phyloP scores from a whole-genome alignment of 2,113 vertebrate genomes.

The Neogale vison region DNA sequence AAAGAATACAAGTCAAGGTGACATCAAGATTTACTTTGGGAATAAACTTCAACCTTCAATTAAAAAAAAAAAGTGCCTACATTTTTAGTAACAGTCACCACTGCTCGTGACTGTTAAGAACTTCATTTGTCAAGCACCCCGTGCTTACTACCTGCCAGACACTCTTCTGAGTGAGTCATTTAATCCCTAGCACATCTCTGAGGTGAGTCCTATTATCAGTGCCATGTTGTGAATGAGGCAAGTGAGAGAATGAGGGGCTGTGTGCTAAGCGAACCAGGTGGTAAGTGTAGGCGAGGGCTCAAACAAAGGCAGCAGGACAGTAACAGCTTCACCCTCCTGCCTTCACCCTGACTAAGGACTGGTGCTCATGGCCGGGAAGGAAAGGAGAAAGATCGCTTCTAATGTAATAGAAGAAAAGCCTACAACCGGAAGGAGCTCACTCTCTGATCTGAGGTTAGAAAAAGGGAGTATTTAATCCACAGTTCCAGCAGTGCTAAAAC shows the following conservation, averaged over 20 bases:
- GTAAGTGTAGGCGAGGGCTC: not conserved
- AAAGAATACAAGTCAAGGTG: not conserved
- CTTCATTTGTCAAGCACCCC: not conserved
- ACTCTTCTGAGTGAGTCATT: fast-evolving
- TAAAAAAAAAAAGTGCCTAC: not conserved
- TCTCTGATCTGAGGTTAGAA: not conserved
- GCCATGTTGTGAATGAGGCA: not conserved
- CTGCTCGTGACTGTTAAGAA: not conserved
- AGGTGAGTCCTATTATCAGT: not conserved
- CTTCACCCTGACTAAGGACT: not conserved
- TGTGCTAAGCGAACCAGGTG: not conserved
- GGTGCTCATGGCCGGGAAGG: not conserved
- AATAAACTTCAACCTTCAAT: not conserved
- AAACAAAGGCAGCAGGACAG: not conserved
- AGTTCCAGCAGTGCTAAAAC: not conserved
- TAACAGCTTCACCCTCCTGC: not conserved
- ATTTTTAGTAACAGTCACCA: not conserved
- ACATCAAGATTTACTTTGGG: not conserved
- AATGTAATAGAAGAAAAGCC: not conserved
- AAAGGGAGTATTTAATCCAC: not conserved
- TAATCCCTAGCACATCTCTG: not conserved
- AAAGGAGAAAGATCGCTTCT: not conserved
- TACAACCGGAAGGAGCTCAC: not conserved
- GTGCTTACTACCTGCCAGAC: fast-evolving
- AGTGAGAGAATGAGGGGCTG: not conserved